Conservation (phyloP, 2,888 invertebrate species). For the Thysanoteuthis rhombus region DNA sequence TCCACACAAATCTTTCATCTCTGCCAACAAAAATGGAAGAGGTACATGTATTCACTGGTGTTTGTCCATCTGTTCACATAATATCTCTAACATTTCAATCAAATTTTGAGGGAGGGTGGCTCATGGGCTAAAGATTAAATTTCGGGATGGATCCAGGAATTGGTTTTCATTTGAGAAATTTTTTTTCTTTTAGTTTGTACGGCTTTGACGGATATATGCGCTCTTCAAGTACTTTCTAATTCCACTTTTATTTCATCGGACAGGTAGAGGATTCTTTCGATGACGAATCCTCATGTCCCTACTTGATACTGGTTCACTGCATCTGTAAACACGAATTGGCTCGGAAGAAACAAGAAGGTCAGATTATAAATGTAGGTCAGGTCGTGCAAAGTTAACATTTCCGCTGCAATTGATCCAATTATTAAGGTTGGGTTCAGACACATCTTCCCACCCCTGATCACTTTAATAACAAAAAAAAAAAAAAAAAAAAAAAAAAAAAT, state of each 20-base stretch:
- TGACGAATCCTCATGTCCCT: neutral
- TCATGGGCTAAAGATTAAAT: too few species aligned
- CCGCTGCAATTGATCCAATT: neutral
- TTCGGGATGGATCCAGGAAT: too few species aligned
- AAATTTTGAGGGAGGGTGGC: too few species aligned
- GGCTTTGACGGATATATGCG: too few species aligned
- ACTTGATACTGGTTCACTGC: neutral
- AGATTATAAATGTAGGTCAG: neutral
- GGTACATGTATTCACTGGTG: too few species aligned
- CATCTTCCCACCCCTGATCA: neutral
- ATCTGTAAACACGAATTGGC: neutral
- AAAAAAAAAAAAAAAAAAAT: neutral
- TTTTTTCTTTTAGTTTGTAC: too few species aligned
- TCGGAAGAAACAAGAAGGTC: neutral
- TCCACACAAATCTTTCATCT: too few species aligned
- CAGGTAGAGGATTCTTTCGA: neutral
- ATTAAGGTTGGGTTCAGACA: neutral
- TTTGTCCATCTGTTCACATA: too few species aligned
- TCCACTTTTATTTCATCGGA: neutral
- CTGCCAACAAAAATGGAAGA: too few species aligned
- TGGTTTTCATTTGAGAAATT: too few species aligned
- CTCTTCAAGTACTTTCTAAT: neutral
- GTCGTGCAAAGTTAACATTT: neutral
- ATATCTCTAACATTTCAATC: too few species aligned
- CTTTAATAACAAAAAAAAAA: neutral